Evolutionary conservation across 2,797 vertebrate species (phyloP), one percentile per base, ranked within the genome.

Genomic region (Enteromius viviparus): DNA sequence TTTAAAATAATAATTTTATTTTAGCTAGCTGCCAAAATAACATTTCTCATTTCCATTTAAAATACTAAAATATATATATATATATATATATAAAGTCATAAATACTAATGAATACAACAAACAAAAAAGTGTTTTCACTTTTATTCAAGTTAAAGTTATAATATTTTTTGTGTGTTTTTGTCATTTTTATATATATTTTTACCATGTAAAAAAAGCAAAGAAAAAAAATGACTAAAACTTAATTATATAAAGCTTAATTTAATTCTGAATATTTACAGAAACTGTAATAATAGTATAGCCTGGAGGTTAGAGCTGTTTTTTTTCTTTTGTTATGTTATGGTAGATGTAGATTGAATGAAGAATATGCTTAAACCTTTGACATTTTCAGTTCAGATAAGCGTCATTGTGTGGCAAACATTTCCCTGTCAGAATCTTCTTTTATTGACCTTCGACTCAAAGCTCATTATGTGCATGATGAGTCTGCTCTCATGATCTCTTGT

Each of bases 341-440:
- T 17, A 26, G 21, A 60, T 58, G 34, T 60, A 76, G 19, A 42
- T 40, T 42, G 21, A 53, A 60, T 42, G 14, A 15, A 60, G 32
- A 60, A 32, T 14, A 75, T 42, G 58, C 19, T 77, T 62, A 60
- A 62, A 26, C 15, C 37, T 32, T 45, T 75, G 76, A 37, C 76
- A 78, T 78, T 78, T 66, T 78, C 76, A 51, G 17, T 23, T 66
- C 26, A 15, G 76, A n/a, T 66, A 45, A 78, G 42, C 45, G 1
- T 78, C 76, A 60, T 42, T 60, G 34, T 42, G 53, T 55, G 37
- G 71, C 2, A 10, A 12, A 76, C 23, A 45, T 76, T 29, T 45
- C 19, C 37, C 15, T 32, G 37, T 78, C 42, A 78, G 60, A 66
- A 51, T 32, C 26, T 15, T 64, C 60, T 42, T 19, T 49, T 23